A percentile compares a stretch with the other conserved stretches of the same genome.
Conservation (phyloP, 1,140 invertebrate genomes). For the Varroa destructor region DNA sequence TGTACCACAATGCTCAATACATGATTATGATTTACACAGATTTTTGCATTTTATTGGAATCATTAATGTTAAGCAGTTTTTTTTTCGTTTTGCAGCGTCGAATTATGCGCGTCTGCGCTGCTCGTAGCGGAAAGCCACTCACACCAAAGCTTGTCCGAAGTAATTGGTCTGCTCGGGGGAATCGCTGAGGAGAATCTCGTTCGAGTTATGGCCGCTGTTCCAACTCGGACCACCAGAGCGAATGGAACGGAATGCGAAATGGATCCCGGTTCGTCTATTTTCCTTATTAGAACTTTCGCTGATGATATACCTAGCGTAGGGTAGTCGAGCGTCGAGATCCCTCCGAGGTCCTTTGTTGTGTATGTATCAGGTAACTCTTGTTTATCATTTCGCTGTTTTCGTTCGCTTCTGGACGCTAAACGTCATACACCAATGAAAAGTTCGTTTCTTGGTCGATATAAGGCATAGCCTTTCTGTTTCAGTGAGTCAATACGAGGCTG, state of each 20-base stretch:
- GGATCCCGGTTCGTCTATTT: conserved; percentile 49
- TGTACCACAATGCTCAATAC: too few species aligned
- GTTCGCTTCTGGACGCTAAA: too few species aligned
- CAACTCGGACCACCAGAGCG: conserved; percentile 39
- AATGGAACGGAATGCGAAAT: conserved; percentile 58
- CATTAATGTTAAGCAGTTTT: too few species aligned
- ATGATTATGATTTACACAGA: too few species aligned
- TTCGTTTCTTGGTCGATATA: background rate
- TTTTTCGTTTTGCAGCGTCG: background rate
- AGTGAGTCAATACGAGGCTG: conserved; percentile 48
- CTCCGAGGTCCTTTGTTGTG: too few species aligned
- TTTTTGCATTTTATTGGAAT: too few species aligned
- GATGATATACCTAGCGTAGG: too few species aligned
- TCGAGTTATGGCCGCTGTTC: conserved; percentile 47
- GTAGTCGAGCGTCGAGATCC: too few species aligned
- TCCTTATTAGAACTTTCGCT: background rate
- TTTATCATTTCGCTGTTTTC: too few species aligned
- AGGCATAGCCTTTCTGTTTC: conserved; percentile 29
- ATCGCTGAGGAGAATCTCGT: conserved; percentile 38
- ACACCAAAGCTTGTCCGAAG: conserved; percentile 52
- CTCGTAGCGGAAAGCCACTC: conserved; percentile 55
- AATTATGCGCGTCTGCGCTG: conserved; percentile 41
- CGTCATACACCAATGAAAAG: too few species aligned
- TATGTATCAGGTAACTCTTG: too few species aligned
- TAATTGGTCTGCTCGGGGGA: conserved; percentile 58